Base-by-base conservation (phyloP, 2,113 vertebrate genomes). In the Rousettus leschenaultii region DNA sequence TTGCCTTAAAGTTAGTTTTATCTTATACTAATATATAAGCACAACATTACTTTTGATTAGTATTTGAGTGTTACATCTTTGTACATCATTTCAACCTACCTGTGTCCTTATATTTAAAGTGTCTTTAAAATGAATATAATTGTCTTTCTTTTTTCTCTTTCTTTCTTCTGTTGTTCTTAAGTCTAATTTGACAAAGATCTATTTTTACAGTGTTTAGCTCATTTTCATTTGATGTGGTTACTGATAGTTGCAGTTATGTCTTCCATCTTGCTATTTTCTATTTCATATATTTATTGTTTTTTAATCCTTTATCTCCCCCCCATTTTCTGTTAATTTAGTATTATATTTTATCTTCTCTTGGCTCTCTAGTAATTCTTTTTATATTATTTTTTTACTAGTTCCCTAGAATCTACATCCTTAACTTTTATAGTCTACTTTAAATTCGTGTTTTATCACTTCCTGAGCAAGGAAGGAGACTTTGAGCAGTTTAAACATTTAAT, bases 171-270 rank as follows among this genome's bases (percentile, higher is more conserved):
- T 30, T 77, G 6, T 53, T 82, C 16, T 75, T 87, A 55, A 82
- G 26, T 86, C 33, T 65, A 78, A 35, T 65, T 80, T 93, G 45
- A 48, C 61, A 78, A n/a, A 48, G 65, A 19, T 79, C 28, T 66
- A 40, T 66, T 65, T 86, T 65, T 48, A 24, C 55, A 65, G 30
- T 73, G 26, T 86, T 90, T 68, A 75, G 38, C 15, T 83, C 48
- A 43, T 70, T 91, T 88, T 40, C n/a, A n/a, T 94, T 94, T 77
- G 70, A 84, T 84, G 15, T 91, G 70, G 15, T 55, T 65, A 86
- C 51, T 63, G 11, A 45, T 40, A 35, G 12, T 63, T 87, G 45
- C 6, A 6, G 7, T 68, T 79, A 38, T 48, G 16, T 61, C 26
- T 73, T 30, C 24, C 19, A 33, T 77, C 59, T 80, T 83, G 59